Conservation (phyloP, 1,140 invertebrate species). For the Drosophila neocordata region DNA sequence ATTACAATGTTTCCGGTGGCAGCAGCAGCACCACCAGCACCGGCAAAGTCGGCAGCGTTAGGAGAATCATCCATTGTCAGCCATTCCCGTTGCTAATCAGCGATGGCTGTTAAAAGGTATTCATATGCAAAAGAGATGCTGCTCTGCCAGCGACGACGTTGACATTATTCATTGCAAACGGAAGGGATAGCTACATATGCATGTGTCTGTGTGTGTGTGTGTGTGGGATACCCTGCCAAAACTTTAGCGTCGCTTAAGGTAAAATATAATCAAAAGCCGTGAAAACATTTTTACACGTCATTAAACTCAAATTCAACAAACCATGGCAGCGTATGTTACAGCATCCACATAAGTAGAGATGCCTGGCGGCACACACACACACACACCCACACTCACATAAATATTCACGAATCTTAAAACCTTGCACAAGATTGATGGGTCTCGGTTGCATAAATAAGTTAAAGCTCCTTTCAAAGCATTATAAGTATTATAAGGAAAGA, state of each 20-base stretch:
- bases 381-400: not conserved
- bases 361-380: constrained; percentile 31
- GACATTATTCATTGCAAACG: constrained; percentile 78
- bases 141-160: constrained; percentile 12
- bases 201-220: constrained; percentile 12
- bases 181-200: constrained; percentile 60
- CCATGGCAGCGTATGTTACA: constrained; percentile 73
- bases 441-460: constrained; percentile 72
- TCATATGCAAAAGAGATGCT: constrained; percentile 71
- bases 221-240: constrained; percentile 26
- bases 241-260: constrained; percentile 75
- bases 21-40: constrained; percentile 14
- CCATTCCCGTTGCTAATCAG: constrained; percentile 70
- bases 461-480: constrained; percentile 38
- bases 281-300: constrained; percentile 82
- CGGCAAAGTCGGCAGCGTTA: constrained; percentile 33
- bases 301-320: constrained; percentile 81
- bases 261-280: constrained; percentile 81
- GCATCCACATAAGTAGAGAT: constrained; percentile 44
- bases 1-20: constrained; percentile 74
- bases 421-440: constrained; percentile 71
- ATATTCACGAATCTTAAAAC: constrained; percentile 40
- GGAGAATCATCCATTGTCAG: constrained; percentile 59
- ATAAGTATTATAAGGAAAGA: not conserved
- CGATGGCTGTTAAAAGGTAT: constrained; percentile 65